These are phyloP conservation scores for Abrostola triplasia DNA, from an alignment of 2,888 invertebrate species.

Conservation along the genomic window DNA sequence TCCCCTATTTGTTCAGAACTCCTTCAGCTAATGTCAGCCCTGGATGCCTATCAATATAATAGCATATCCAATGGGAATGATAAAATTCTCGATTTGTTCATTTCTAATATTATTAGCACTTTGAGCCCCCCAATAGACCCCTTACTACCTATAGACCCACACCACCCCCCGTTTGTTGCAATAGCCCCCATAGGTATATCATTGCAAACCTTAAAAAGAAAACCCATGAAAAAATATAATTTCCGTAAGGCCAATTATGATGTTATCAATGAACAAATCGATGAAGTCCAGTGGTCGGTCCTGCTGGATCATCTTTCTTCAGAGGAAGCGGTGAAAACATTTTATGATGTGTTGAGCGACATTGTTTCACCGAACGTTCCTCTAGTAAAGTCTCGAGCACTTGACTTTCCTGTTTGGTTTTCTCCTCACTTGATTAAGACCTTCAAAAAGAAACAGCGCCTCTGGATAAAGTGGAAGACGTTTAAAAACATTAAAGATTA, in stretches of 20 bases:
- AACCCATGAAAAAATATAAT: background rate
- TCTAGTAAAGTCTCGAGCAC: background rate
- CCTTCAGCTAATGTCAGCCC: background rate
- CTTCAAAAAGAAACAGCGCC: no score
- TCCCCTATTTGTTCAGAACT: background rate
- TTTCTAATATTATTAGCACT: background rate
- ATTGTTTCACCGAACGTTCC: slow-evolving; percentile 3
- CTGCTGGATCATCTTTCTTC: background rate
- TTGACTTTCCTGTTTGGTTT: no score
- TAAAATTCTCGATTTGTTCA: slow-evolving; percentile 2
- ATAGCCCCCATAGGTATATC: background rate
- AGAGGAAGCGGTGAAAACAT: background rate
- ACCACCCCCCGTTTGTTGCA: slow-evolving; percentile 7
- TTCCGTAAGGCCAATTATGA: slow-evolving; percentile 4
- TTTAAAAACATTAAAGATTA: slow-evolving; percentile 3
- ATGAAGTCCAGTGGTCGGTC: background rate
- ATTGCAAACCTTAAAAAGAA: slow-evolving; percentile 7
- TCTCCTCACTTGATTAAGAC: no score
- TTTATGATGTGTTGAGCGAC: background rate
- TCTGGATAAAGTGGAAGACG: slow-evolving; percentile 1
- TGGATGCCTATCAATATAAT: slow-evolving; percentile 4
- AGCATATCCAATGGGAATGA: background rate
- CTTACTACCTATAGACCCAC: background rate
- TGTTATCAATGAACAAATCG: background rate
- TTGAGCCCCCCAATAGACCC: background rate